Percentiles rank a stretch among this genome's conserved stretches.
Evolutionary conservation across 2,797 vertebrate species (phyloP).

Genomic region (Pelodytes ibericus): DNA sequence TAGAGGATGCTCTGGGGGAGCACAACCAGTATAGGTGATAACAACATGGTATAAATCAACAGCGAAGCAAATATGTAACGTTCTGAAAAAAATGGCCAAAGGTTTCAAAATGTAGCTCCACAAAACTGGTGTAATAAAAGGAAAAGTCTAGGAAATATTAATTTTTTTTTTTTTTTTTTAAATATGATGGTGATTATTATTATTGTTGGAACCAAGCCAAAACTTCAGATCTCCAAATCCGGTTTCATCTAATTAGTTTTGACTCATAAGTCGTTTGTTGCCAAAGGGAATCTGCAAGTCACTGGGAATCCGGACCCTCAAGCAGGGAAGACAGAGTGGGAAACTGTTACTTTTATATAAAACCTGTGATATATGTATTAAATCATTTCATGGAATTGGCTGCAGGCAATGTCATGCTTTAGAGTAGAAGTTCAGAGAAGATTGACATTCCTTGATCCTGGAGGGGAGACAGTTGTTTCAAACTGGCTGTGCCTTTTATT

Average conservation of each 20-base stretch:
- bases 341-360: background rate
- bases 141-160: background rate
- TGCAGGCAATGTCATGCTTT: background rate
- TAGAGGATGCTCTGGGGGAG: slow-evolving; percentile 80
- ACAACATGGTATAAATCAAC: slow-evolving; percentile 78
- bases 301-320: no score
- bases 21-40: slow-evolving; percentile 79
- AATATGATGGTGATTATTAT: background rate
- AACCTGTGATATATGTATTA: background rate
- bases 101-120: slow-evolving; percentile 79
- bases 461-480: background rate
- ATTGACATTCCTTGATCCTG: background rate
- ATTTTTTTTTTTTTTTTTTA: no score
- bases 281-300: no score
- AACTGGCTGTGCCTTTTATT: background rate
- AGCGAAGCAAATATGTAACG: slow-evolving; percentile 78
- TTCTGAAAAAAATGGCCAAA: slow-evolving; percentile 80
- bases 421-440: background rate
- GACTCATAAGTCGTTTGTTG: no score
- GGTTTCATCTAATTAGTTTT: no score
- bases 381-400: background rate
- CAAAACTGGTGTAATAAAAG: slow-evolving; percentile 73
- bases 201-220: background rate
- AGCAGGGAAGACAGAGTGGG: no score
- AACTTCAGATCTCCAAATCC: background rate